A percentile compares a stretch with the other conserved stretches of the same genome.
Evolutionary conservation across 2,888 invertebrate species (phyloP).

Genomic region (Machimus rusticus): DNA sequence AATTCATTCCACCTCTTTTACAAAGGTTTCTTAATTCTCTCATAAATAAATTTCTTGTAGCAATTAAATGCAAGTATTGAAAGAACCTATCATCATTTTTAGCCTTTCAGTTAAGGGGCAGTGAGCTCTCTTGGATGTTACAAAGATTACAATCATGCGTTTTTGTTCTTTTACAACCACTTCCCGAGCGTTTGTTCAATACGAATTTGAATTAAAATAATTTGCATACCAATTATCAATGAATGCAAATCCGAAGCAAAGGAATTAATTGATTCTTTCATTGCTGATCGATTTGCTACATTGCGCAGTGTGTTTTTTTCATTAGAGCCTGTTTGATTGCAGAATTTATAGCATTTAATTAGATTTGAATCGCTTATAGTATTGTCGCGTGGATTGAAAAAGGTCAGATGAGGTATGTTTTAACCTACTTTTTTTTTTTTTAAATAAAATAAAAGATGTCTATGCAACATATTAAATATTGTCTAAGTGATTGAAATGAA

Average conservation of each 20-base stretch:
- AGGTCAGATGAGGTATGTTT: neutral
- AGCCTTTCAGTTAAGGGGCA: neutral
- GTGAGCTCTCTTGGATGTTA: neutral
- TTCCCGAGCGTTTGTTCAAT: neutral
- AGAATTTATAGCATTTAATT: neutral
- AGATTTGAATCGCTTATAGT: neutral
- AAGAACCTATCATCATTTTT: neutral
- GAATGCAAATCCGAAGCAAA: neutral
- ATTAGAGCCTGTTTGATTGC: neutral
- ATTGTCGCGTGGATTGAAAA: neutral
- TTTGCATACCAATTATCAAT: neutral
- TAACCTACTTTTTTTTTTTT: too few relatives aligned
- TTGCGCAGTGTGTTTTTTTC: neutral
- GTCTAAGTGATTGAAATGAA: neutral
- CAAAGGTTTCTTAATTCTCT: neutral
- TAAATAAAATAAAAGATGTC: neutral
- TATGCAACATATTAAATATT: neutral
- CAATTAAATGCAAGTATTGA: neutral
- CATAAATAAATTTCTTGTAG: neutral
- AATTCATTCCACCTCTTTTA: neutral
- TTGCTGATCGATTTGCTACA: neutral
- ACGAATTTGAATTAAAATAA: neutral
- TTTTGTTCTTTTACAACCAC: neutral
- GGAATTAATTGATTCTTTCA: neutral
- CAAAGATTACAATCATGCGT: neutral